Evolutionary conservation across 2,888 invertebrate genomes (phyloP).

Genomic region (Orthonevra nobilis): DNA sequence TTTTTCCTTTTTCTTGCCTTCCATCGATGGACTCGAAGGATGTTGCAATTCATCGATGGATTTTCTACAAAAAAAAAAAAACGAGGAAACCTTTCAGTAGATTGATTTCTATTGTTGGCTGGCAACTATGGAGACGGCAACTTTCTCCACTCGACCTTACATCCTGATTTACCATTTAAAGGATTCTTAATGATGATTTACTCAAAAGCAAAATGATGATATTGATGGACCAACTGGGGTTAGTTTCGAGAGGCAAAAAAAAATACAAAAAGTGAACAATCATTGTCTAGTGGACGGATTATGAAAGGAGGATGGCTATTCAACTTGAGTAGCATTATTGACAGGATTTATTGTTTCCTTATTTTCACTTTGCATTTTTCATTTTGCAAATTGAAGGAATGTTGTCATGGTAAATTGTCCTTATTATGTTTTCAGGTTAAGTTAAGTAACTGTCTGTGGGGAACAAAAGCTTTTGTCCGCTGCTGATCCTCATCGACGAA

Average conservation of each 20-base stretch:
- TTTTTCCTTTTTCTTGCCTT: constrained; percentile 18
- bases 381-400: too few relatives aligned
- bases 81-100: constrained; percentile 60
- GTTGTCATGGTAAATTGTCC: too few relatives aligned
- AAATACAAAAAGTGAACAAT: too few relatives aligned
- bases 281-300: constrained; percentile 51
- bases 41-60: constrained; percentile 62
- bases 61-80: constrained; percentile 9
- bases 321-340: constrained; percentile 49
- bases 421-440: too few relatives aligned
- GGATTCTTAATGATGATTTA: constrained; percentile 66
- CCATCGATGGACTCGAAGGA: constrained; percentile 18
- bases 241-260: constrained; percentile 3
- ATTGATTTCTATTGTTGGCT: constrained; percentile 62
- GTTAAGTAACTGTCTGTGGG: too few relatives aligned
- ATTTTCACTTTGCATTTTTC: too few relatives aligned
- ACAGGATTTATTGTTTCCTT: too few relatives aligned
- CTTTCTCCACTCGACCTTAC: constrained; percentile 64
- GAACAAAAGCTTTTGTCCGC: too few relatives aligned
- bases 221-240: constrained; percentile 11
- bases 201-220: constrained; percentile 6
- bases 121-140: constrained; percentile 8
- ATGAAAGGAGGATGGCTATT: constrained; percentile 29
- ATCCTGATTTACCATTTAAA: constrained; percentile 66
- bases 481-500: too few relatives aligned